Evolutionary conservation across 1,140 invertebrate species (phyloP).

Genomic region (Drosophila jambulina): DNA sequence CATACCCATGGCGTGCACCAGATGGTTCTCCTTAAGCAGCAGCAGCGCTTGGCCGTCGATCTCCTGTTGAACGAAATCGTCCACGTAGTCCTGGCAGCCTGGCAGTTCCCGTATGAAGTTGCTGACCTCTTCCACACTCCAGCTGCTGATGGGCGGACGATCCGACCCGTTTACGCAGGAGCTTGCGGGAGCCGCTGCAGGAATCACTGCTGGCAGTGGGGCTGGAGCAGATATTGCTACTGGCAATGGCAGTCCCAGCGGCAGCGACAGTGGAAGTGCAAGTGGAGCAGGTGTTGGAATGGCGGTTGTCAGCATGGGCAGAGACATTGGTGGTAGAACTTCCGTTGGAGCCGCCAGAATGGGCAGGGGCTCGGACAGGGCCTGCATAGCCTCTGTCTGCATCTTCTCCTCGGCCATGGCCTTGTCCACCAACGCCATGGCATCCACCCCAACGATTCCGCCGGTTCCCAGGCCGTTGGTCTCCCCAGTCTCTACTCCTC

Average conservation of each 20-base stretch:
- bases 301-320: conserved; percentile 6
- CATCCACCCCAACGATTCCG: conserved; percentile 63
- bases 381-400: conserved; percentile 60
- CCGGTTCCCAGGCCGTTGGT: conserved; percentile 48
- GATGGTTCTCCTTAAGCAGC: conserved; percentile 97
- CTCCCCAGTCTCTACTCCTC: conserved; percentile 8
- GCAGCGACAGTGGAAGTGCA: conserved; percentile 1
- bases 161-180: conserved; percentile 18
- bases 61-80: conserved; percentile 97
- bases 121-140: conserved; percentile 90
- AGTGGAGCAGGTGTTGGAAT: conserved; percentile 2
- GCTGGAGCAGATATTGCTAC: conserved; percentile 3
- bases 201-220: conserved; percentile 10
- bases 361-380: conserved; percentile 15
- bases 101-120: conserved; percentile 95
- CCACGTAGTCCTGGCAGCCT: conserved; percentile 96
- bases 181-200: conserved; percentile 1
- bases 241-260: conserved; percentile 16
- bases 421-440: conserved; percentile 64
- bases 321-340: neutral
- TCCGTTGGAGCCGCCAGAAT: conserved; percentile 15
- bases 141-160: conserved; percentile 69
- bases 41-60: conserved; percentile 98
- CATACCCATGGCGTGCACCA: conserved; percentile 97
- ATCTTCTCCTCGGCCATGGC: conserved; percentile 73